Evolutionary conservation across 92 coral and sea anemone species (phyloP).

Genomic region (Ricordea florida): DNA sequence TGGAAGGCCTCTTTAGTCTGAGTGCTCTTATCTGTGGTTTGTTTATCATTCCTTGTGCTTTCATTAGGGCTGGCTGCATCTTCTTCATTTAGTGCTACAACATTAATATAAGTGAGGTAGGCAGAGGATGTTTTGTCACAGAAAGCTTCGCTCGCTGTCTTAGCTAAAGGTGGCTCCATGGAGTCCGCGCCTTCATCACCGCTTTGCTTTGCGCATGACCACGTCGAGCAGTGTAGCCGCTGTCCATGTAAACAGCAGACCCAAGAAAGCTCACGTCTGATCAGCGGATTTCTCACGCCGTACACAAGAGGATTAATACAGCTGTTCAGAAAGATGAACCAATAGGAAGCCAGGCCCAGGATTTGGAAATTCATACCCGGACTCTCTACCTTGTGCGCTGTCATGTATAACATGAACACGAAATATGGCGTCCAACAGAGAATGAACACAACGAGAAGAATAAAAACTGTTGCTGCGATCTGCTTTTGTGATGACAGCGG

Average conservation of each 20-base stretch:
- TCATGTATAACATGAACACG: conserved; percentile 46
- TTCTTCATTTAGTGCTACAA: neutral
- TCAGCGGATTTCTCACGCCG: conserved; percentile 74
- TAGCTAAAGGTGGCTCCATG: neutral
- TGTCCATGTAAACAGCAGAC: neutral
- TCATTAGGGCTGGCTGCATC: neutral
- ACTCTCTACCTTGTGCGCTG: conserved; percentile 23
- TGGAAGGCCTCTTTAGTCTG: neutral
- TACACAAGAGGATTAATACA: conserved; percentile 72
- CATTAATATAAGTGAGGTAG: neutral
- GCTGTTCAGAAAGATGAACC: conserved; percentile 78
- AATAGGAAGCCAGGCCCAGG: conserved; percentile 66
- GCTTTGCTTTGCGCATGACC: neutral
- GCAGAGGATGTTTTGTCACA: neutral
- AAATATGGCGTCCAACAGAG: conserved; percentile 86
- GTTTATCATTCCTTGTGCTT: neutral
- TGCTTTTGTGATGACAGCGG: conserved; percentile 53
- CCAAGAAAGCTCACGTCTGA: conserved; percentile 15
- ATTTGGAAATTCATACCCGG: conserved; percentile 21
- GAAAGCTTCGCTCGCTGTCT: too few relatives aligned
- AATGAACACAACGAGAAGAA: conserved; percentile 64
- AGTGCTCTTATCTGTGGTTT: neutral
- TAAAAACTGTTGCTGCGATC: conserved; percentile 66
- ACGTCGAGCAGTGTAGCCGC: neutral
- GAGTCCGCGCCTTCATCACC: neutral